Evolutionary conservation across 2,113 vertebrate genomes (phyloP), one percentile per base, ranked within the genome.

Genomic region (Paraplagusia blochii): DNA sequence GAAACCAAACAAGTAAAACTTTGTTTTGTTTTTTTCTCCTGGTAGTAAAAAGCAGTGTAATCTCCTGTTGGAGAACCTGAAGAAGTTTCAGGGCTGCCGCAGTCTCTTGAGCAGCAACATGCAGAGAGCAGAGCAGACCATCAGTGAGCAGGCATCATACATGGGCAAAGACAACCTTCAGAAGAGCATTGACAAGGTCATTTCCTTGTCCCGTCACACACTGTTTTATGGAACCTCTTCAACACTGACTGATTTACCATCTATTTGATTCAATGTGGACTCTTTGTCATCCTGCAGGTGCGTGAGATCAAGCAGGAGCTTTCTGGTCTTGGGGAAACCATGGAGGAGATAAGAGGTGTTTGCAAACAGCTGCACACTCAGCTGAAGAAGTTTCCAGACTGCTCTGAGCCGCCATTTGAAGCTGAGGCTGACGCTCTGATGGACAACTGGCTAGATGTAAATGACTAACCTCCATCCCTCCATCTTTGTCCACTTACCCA

Each of bases 381-480:
- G 38, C 88, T 99, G 54, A 97, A 94, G 82, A 95, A 88, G 86
- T 93, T 97, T 84, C 93, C 92, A 11, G 92, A 90, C 74, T 95
- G 92, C 80, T 88, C 89, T n/a, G 92, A 95, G 17, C 79, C 90
- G 4, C 89, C 92, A 0, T 98, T 95, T 8, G 92, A 97, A 72
- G 85, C 89, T 1, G 97, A 96, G 72, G 93, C 96, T 35, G 92
- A 97, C 53, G 14, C 84, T 1, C 90, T 97, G 68, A 91, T 96
- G 86, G 96, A 99, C 86, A 90, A 84, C 85, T 99, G 95, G 95
- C 89, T 98, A 81, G 96, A 98, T 75, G 97, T 99, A 90, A 72
- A n/a, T n/a, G n/a, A n/a, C n/a, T 95, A 73, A 18, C 12, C n/a
- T 16, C n/a, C 5, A 16, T 11, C 3, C 15, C 12, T 7, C 15